Conservation (phyloP, 1,140 invertebrate species). For the Euglossa dilemma region DNA sequence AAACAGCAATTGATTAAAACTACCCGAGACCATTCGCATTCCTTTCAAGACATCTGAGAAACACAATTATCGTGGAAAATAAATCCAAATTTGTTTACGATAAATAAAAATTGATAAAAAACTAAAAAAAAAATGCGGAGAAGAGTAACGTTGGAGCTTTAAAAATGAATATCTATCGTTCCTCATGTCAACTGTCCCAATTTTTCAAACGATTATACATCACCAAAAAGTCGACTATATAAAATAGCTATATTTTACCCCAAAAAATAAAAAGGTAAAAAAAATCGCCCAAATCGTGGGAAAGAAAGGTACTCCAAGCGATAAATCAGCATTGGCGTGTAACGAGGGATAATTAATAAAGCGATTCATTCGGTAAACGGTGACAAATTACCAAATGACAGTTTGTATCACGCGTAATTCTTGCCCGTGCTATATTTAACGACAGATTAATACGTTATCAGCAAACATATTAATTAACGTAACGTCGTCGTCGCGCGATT, state of each 20-base stretch:
- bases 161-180: no score
- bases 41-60: slow-evolving; percentile 24
- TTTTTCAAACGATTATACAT: no score
- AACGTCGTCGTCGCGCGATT: background rate
- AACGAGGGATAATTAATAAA: background rate
- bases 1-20: background rate
- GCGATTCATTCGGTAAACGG: background rate
- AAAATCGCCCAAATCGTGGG: background rate
- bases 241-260: no score
- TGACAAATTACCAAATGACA: background rate
- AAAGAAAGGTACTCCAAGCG: background rate
- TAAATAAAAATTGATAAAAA: background rate
- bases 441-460: slow-evolving; percentile 26
- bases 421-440: background rate
- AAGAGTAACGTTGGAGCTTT: background rate
- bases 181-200: no score
- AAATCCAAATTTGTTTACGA: background rate
- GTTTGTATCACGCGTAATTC: background rate
- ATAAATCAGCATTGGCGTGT: background rate
- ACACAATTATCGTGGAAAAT: background rate
- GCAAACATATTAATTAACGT: slow-evolving; percentile 26
- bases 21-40: slow-evolving; percentile 6
- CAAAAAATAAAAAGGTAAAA: no score
- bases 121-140: background rate
- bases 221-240: no score